Conservation (phyloP, 2,113 vertebrate genomes). For the Labeo rohita region DNA sequence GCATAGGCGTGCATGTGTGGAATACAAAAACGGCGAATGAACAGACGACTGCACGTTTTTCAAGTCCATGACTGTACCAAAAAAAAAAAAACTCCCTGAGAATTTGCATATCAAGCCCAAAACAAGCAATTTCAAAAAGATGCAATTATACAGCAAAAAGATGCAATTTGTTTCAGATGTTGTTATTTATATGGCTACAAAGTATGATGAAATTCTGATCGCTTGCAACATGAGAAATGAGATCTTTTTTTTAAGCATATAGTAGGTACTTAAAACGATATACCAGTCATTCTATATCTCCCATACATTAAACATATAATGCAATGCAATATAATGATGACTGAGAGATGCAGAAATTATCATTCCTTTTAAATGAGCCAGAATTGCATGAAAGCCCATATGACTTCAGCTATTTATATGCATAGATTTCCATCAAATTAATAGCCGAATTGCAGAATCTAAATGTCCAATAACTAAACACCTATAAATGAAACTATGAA, state of each 20-base stretch:
- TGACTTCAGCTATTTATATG: background rate
- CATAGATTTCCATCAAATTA: background rate
- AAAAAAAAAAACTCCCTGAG: background rate
- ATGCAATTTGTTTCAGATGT: background rate
- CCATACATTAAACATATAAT: too few species aligned
- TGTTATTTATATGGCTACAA: background rate
- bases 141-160: background rate
- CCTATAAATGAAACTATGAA: background rate
- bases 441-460: background rate
- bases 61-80: background rate
- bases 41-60: background rate
- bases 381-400: background rate
- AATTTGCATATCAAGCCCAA: background rate
- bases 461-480: background rate
- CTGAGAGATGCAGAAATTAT: too few species aligned
- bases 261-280: background rate
- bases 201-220: too few species aligned
- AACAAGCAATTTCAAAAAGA: background rate
- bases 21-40: conserved; percentile 6
- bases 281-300: background rate
- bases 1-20: background rate
- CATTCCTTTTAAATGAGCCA: background rate
- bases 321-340: too few species aligned
- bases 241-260: background rate
- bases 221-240: too few species aligned